Evolutionary conservation across 2,113 vertebrate genomes (phyloP).

Genomic region (Tautogolabrus adspersus): DNA sequence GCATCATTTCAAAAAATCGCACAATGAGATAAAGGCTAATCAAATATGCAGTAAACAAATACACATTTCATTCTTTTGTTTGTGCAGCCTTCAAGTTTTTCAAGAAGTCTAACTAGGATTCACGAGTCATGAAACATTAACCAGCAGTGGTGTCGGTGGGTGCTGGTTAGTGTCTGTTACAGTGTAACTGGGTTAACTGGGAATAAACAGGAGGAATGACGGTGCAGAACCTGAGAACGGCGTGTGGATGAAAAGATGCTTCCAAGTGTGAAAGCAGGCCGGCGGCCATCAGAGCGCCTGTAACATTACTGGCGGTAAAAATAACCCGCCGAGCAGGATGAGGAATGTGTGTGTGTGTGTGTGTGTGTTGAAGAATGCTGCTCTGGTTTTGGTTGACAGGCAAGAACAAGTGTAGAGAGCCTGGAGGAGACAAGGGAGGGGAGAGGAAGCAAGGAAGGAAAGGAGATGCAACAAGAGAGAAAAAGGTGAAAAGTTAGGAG

Average conservation of each 20-base stretch:
- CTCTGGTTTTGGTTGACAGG: constrained; percentile 76
- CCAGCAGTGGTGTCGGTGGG: background rate
- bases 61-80: no score
- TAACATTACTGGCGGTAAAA: constrained; percentile 61
- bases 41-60: no score
- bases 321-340: constrained; percentile 56
- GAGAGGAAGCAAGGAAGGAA: background rate
- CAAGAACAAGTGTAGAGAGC: constrained; percentile 78
- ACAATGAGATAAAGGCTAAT: no score
- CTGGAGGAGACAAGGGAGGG: constrained; percentile 36
- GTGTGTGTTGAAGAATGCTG: constrained; percentile 73
- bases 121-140: constrained; percentile 31
- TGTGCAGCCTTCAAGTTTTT: background rate
- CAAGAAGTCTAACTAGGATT: background rate
- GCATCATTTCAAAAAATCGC: no score
- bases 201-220: constrained; percentile 11
- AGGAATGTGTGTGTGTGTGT: constrained; percentile 65
- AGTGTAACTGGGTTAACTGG: constrained; percentile 35
- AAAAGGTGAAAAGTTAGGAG: background rate
- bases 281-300: constrained; percentile 9
- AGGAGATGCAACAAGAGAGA: background rate
- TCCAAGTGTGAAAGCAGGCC: constrained; percentile 25
- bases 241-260: constrained; percentile 43
- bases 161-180: constrained; percentile 25
- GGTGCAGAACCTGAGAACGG: constrained; percentile 18